Conservation (phyloP, 2,797 vertebrate genomes). For the Pseudomugil tenellus region DNA sequence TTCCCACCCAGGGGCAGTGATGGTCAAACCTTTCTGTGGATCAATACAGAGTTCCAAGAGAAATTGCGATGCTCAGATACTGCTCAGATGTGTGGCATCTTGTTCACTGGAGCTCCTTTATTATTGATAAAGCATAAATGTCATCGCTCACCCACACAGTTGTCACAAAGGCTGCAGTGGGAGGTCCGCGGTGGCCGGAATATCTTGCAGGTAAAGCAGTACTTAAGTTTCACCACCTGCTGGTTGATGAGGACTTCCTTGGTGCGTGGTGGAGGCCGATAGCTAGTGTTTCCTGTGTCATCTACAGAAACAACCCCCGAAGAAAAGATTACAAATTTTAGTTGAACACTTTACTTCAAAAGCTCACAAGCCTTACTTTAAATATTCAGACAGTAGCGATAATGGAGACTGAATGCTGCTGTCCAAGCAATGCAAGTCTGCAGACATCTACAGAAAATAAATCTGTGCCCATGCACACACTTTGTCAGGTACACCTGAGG, state of each 20-base stretch:
- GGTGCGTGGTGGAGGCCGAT: slow-evolving; percentile 95
- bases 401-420: no score
- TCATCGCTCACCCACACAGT: slow-evolving; percentile 94
- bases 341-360: no score
- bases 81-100: no score
- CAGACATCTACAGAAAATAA: no score
- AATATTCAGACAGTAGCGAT: no score
- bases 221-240: slow-evolving; percentile 90
- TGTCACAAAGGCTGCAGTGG: slow-evolving; percentile 96
- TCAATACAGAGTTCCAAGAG: background rate
- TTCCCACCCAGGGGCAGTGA: slow-evolving; percentile 99
- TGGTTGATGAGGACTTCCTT: slow-evolving; percentile 97
- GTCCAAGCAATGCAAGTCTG: no score
- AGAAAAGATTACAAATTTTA: no score
- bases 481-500: no score
- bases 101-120: background rate
- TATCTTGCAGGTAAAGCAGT: slow-evolving; percentile 98
- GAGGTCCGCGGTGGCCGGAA: slow-evolving; percentile 94
- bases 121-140: background rate
- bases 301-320: no score
- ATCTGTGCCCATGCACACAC: no score
- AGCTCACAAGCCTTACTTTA: no score
- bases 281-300: no score
- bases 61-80: background rate
- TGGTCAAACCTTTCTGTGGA: slow-evolving; percentile 95